phyloP scores from a whole-genome alignment of 2,888 invertebrate species.

The Chrysotoxum bicinctum region DNA sequence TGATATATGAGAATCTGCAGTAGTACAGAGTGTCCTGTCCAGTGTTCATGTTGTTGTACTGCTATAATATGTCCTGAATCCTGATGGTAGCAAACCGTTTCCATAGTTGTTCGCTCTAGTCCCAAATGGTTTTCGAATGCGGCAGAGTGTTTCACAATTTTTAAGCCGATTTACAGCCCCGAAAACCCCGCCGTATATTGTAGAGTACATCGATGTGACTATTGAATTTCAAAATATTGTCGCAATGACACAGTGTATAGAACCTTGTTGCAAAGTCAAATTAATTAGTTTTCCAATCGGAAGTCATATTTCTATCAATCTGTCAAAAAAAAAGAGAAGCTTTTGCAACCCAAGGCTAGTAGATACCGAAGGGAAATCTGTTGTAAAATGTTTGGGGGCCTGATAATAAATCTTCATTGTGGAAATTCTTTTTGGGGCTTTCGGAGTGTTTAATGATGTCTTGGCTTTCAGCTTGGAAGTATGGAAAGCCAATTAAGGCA shows the following conservation, averaged over 20 bases:
- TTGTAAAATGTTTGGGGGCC: not conserved
- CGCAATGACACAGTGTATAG: constrained; percentile 31
- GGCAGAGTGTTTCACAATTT: constrained; percentile 46
- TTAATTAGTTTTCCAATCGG: constrained; percentile 52
- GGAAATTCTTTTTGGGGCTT: not conserved
- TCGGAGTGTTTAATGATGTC: not conserved
- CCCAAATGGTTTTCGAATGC: constrained; percentile 38
- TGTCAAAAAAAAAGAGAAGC: not conserved
- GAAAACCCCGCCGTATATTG: not conserved
- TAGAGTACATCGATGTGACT: constrained; percentile 2
- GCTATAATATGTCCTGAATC: constrained; percentile 8
- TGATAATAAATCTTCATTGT: not conserved
- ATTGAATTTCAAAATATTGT: constrained; percentile 45
- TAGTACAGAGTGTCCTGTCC: constrained; percentile 37
- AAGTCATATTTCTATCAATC: constrained; percentile 48
- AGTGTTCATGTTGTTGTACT: not conserved
- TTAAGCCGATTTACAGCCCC: constrained; percentile 49
- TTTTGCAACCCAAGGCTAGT: not conserved
- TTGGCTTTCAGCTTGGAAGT: not conserved
- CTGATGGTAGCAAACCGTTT: constrained; percentile 15
- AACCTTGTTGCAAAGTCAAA: constrained; percentile 37
- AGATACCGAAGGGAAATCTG: not conserved
- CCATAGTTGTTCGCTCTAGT: not conserved
- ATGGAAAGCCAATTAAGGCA: not conserved
- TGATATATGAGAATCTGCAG: constrained; percentile 71